Base-by-base conservation (phyloP, 1,140 invertebrate species). In the Euura saliciscinereae region DNA sequence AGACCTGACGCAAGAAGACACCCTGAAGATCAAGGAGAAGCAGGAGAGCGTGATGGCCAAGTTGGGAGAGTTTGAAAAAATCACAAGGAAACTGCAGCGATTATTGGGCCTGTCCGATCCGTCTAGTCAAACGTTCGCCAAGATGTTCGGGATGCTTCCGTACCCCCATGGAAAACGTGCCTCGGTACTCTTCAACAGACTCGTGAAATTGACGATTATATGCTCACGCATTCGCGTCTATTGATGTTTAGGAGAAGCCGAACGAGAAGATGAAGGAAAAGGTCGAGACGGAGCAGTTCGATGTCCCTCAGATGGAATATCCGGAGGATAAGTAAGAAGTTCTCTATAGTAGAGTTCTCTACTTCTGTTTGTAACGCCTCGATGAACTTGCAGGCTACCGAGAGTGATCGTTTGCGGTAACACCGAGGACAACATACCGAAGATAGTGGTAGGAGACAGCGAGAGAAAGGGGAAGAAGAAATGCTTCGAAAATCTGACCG, bases 401-500 rank as follows among this genome's bases (percentile, higher is more conserved):
- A 76, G 84, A 76, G 72, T 85, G 6, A 87, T 87, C 13, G 74
- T 87, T 13, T 87, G 85, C 44, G 85, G 84, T 1, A 73, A 78
- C 4, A 81, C 83, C 0, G 84, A 85, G 45, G 79, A 85, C 11
- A 76, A 78, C 45, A 78, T 86, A 28, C 84, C 84, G 46, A 85
- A 84, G 72, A 83, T 86, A n/a, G 80, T 85, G 0, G 75, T 86
- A 46, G 81, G 82, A 3, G 84, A 84, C 43, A 84, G 83, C 69
- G 69, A 80, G 7, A 75, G 75, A 6, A 78, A 76, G 44, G 78
- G 74, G 3, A 80, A 72, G n/a, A 69, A 46, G 45, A 74, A 78
- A 6, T 79, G 78, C 73, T 67, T 82, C 0, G 64, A 81, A 74
- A 87, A 86, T 74, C 79, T 90, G 65, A 86, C 88, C 0, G 86